These are phyloP conservation scores for Procavia capensis DNA, from an alignment of 2,113 vertebrate species.

Conservation along the genomic window DNA sequence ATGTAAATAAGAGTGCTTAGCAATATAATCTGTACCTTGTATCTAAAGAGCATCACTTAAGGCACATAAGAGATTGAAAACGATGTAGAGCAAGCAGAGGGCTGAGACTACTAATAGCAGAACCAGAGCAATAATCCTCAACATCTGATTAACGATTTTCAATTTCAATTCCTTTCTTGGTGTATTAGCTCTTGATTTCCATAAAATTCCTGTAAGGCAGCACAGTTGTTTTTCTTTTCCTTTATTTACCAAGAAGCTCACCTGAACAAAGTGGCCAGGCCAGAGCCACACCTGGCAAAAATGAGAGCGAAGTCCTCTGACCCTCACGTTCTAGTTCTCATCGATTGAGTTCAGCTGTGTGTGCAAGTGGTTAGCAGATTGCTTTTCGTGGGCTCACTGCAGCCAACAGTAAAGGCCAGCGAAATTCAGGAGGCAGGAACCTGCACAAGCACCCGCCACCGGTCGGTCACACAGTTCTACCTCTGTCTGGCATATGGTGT, in stretches of 20 bases:
- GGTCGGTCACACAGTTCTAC: not conserved
- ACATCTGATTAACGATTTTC: conserved; percentile 55
- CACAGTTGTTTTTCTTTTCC: not conserved
- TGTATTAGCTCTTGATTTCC: conserved; percentile 10
- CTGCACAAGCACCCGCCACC: not conserved
- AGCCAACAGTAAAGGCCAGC: not conserved
- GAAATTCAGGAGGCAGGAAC: not conserved
- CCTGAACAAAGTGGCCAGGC: not conserved
- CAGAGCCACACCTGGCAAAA: not conserved
- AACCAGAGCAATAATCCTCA: not conserved
- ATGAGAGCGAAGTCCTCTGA: not conserved
- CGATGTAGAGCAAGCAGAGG: not conserved
- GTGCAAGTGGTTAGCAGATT: not conserved
- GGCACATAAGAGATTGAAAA: not conserved
- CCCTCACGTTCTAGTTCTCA: not conserved
- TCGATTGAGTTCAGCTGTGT: not conserved
- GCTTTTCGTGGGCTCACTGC: not conserved
- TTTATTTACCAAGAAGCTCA: conserved; percentile 42
- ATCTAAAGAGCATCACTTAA: not conserved
- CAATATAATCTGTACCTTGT: not conserved
- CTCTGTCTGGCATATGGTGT: not conserved
- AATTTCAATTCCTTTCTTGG: conserved; percentile 48
- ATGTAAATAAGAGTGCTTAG: not conserved
- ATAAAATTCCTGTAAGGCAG: not conserved
- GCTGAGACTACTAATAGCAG: conserved; percentile 35